phyloP scores from a whole-genome alignment of 2,113 vertebrate genomes.

The Calypte anna region DNA sequence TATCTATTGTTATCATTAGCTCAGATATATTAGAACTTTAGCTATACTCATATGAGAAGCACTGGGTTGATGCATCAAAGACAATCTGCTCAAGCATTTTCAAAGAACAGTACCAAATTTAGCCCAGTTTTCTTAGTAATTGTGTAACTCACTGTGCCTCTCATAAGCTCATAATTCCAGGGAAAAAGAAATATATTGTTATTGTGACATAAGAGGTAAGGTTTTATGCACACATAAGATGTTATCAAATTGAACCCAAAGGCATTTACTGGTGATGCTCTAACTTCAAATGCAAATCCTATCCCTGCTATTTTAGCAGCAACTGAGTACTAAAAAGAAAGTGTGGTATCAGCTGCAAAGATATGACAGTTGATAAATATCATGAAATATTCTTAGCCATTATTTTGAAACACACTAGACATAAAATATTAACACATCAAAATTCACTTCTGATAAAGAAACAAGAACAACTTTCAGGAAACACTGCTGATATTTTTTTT shows the following conservation, averaged over 20 bases:
- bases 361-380: not conserved
- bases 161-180: not conserved
- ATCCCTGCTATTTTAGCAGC: not conserved
- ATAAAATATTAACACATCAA: not conserved
- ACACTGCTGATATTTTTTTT: not conserved
- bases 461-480: not conserved
- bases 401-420: not conserved
- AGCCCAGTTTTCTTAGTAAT: not conserved
- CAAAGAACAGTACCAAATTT: not conserved
- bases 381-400: not conserved
- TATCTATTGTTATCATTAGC: not conserved
- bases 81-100: not conserved
- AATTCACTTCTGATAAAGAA: not conserved
- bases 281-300: not conserved
- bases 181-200: not conserved
- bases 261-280: not conserved
- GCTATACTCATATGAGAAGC: not conserved
- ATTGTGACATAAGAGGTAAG: not conserved
- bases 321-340: not conserved
- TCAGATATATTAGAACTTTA: not conserved
- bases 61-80: not conserved
- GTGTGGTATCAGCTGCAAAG: not conserved
- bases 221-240: not conserved
- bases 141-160: not conserved
- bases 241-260: not conserved